Evolutionary conservation across 2,888 invertebrate genomes (phyloP).

Genomic region (Hyppa rectilinea): DNA sequence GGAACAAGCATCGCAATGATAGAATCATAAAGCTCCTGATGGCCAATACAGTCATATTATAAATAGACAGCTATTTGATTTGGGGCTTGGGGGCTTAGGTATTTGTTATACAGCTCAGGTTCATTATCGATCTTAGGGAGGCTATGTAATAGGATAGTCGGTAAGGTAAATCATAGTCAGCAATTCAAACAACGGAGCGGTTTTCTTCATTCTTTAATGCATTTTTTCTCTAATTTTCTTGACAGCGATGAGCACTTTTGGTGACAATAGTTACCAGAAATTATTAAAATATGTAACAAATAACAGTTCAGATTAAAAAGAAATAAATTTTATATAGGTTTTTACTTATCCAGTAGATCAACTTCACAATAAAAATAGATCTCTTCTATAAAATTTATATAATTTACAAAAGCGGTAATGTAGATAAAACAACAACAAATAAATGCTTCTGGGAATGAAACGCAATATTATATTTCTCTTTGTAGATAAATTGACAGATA

Average conservation of each 20-base stretch:
- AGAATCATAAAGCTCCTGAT: too few relatives aligned
- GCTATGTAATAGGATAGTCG: background rate
- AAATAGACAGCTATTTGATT: background rate
- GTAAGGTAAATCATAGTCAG: slow-evolving; percentile 11
- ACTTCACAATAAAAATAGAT: slow-evolving; percentile 91
- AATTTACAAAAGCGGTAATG: slow-evolving; percentile 89
- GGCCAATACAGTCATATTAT: background rate
- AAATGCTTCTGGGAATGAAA: slow-evolving; percentile 89
- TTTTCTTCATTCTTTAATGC: slow-evolving; percentile 91
- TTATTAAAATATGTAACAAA: slow-evolving; percentile 87
- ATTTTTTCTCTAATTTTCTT: slow-evolving; percentile 90
- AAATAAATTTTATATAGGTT: slow-evolving; percentile 83
- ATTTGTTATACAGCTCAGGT: background rate
- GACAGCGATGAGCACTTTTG: slow-evolving; percentile 94
- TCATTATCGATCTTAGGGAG: background rate
- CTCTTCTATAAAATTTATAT: slow-evolving; percentile 91
- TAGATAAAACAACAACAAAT: slow-evolving; percentile 87
- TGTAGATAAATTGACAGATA: slow-evolving; percentile 90
- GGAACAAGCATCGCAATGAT: background rate
- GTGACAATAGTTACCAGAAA: slow-evolving; percentile 92
- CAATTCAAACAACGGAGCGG: slow-evolving; percentile 77
- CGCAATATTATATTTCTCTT: slow-evolving; percentile 83
- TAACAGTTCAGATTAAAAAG: slow-evolving; percentile 87
- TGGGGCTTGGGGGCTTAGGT: background rate
- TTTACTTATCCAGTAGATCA: slow-evolving; percentile 85